A percentile compares a stretch with the other conserved stretches of the same genome.
Evolutionary conservation across 2,113 vertebrate genomes (phyloP).

Genomic region (Lophius piscatorius): DNA sequence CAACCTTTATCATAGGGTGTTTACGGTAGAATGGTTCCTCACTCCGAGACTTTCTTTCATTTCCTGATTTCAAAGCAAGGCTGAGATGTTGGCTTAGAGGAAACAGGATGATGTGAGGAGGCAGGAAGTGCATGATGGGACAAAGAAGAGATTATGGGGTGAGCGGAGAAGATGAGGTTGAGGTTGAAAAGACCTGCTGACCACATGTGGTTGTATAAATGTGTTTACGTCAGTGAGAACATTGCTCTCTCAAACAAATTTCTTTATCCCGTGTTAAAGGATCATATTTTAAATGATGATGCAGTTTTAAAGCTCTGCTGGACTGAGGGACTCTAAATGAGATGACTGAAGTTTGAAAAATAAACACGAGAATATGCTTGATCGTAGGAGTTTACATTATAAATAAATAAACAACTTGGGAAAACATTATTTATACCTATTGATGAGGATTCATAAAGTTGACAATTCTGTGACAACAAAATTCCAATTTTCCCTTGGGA

Average conservation of each 20-base stretch:
- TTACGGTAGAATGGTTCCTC: slow-evolving; percentile 66
- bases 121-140: slow-evolving; percentile 66
- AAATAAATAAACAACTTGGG: slow-evolving; percentile 3
- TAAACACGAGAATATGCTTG: neutral
- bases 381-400: neutral
- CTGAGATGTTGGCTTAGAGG: slow-evolving; percentile 71
- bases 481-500: neutral
- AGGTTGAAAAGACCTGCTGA: slow-evolving; percentile 71
- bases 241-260: slow-evolving; percentile 25
- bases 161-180: slow-evolving; percentile 53
- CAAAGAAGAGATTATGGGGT: slow-evolving; percentile 64
- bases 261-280: slow-evolving; percentile 11
- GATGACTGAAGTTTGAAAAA: neutral
- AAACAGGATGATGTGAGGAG: slow-evolving; percentile 69
- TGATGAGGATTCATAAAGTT: neutral
- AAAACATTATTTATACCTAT: neutral
- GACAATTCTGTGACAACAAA: neutral
- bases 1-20: slow-evolving; percentile 74
- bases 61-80: slow-evolving; percentile 74
- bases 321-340: neutral
- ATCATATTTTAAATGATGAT: slow-evolving; percentile 27
- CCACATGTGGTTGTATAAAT: slow-evolving; percentile 46
- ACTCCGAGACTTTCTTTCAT: slow-evolving; percentile 64
- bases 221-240: slow-evolving; percentile 18
- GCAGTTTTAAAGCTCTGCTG: slow-evolving; percentile 33